These are phyloP conservation scores for Choristoneura fumiferana DNA, from an alignment of 1,140 invertebrate genomes.

Conservation along the genomic window DNA sequence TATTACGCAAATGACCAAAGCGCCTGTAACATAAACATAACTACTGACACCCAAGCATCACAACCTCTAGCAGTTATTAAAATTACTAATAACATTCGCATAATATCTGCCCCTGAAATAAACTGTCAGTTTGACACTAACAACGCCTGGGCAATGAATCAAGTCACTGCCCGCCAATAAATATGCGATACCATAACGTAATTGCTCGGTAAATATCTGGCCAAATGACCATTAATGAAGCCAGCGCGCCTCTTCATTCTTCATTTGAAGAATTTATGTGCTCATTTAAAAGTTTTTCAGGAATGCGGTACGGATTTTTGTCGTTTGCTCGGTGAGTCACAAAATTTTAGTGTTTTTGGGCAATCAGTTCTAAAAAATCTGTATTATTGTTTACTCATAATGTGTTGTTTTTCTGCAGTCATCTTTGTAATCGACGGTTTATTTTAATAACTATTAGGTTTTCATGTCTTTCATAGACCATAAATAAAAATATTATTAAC, in stretches of 20 bases:
- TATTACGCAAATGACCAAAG: too few species aligned
- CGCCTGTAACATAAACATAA: too few species aligned
- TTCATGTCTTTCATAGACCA: too few species aligned
- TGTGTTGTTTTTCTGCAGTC: too few species aligned
- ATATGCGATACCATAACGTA: constrained; percentile 44
- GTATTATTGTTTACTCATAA: too few species aligned
- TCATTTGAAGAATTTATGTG: constrained; percentile 48
- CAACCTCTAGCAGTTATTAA: constrained; percentile 3
- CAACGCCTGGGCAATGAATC: constrained; percentile 44
- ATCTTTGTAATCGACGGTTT: too few species aligned
- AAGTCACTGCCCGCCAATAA: constrained; percentile 34
- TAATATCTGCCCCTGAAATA: constrained; percentile 43
- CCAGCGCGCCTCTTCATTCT: constrained; percentile 37
- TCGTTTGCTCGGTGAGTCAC: too few species aligned
- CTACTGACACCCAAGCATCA: too few species aligned
- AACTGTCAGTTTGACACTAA: constrained; percentile 39
- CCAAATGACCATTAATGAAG: constrained; percentile 51
- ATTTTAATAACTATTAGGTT: too few species aligned
- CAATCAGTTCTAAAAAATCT: too few species aligned
- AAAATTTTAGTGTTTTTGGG: too few species aligned
- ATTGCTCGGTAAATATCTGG: constrained; percentile 53
- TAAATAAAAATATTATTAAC: too few species aligned
- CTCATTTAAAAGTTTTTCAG: constrained; percentile 37
- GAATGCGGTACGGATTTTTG: constrained; percentile 36
- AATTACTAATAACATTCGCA: constrained; percentile 29